Percentiles rank a stretch among this genome's conserved stretches.
Conservation (phyloP, 2,797 vertebrate genomes). For the Sorex maritimensis region DNA sequence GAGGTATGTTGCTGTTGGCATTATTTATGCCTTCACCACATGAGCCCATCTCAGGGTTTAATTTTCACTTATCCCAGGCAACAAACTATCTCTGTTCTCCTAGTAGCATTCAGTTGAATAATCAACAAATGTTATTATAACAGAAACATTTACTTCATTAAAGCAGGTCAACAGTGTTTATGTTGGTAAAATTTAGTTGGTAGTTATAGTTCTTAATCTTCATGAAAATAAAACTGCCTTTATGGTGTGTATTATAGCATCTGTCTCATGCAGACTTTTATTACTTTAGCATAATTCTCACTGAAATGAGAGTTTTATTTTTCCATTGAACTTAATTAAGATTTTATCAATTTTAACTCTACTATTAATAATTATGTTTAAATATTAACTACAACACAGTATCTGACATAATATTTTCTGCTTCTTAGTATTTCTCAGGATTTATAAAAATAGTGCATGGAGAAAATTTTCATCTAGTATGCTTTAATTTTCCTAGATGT, state of each 20-base stretch:
- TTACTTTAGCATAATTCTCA: background rate
- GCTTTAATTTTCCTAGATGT: background rate
- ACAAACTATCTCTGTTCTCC: background rate
- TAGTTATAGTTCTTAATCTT: background rate
- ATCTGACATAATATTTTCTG: background rate
- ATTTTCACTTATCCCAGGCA: background rate
- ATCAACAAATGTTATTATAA: background rate
- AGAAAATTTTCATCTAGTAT: background rate
- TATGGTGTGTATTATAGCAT: background rate
- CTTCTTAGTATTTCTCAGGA: background rate
- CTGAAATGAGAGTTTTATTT: background rate
- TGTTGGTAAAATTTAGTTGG: background rate
- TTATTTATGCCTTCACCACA: background rate
- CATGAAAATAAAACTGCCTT: background rate
- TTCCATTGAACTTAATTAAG: background rate
- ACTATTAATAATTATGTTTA: background rate
- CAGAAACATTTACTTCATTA: background rate
- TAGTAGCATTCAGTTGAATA: background rate
- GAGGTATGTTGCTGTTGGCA: rapidly evolving
- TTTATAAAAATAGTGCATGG: slow-evolving; percentile 35
- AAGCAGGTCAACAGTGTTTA: background rate
- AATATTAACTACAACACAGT: background rate
- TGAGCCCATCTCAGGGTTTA: background rate
- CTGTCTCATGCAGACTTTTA: background rate
- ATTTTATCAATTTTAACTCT: background rate